These are phyloP conservation scores for Bucorvus abyssinicus DNA, from an alignment of 2,797 vertebrate species.

Conservation along the genomic window DNA sequence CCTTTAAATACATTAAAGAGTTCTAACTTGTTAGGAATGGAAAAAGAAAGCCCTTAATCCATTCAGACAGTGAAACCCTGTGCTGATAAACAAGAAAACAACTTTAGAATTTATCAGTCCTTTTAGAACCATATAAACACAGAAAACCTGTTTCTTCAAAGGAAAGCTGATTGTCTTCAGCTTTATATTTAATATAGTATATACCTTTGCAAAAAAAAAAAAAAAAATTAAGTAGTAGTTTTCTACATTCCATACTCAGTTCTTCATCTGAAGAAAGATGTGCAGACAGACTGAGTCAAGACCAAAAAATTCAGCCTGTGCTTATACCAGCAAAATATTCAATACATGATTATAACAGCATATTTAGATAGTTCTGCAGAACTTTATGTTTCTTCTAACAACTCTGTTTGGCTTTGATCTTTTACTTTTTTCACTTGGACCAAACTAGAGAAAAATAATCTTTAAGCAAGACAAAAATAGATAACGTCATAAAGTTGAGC, in stretches of 20 bases:
- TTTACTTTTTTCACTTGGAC: background rate
- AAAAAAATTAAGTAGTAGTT: fast-evolving
- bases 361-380: background rate
- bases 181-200: background rate
- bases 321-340: background rate
- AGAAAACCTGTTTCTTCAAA: background rate
- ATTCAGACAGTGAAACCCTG: background rate
- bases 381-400: background rate
- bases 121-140: background rate
- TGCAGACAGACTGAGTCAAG: background rate
- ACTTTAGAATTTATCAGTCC: background rate
- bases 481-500: background rate
- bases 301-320: background rate
- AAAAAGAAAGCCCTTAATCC: background rate
- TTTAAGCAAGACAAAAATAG: background rate
- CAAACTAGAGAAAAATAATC: background rate
- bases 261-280: background rate
- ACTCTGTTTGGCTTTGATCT: background rate
- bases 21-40: background rate
- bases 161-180: background rate
- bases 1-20: background rate
- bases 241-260: background rate
- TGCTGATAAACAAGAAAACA: background rate
- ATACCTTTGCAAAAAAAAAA: background rate
- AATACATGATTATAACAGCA: background rate